phyloP scores from a whole-genome alignment of 2,113 vertebrate species.

The Ranitomeya variabilis region DNA sequence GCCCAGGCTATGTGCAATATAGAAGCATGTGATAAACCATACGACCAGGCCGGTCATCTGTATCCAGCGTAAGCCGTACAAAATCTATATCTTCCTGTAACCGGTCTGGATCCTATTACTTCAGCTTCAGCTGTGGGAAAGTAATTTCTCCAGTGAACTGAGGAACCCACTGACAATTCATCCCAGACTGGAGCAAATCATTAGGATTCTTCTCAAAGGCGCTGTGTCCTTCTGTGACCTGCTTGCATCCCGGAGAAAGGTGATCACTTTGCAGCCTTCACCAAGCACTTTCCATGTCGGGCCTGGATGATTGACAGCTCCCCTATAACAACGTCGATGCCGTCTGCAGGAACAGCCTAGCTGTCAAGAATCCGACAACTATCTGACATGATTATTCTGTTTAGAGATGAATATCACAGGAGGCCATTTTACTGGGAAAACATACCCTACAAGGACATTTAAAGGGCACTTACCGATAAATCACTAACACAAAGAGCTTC shows the following conservation, averaged over 20 bases:
- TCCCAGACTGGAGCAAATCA: constrained; percentile 33
- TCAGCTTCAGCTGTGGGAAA: background rate
- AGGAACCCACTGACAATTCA: constrained; percentile 8
- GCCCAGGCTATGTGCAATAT: background rate
- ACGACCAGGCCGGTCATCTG: background rate
- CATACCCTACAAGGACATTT: background rate
- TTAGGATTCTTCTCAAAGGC: constrained; percentile 56
- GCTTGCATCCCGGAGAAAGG: constrained; percentile 15
- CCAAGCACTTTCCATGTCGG: constrained; percentile 19
- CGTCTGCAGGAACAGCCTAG: constrained; percentile 1
- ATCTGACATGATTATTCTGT: constrained; percentile 31
- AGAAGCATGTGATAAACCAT: background rate
- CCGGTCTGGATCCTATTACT: background rate
- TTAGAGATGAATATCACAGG: constrained; percentile 2
- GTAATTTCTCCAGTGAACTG: background rate
- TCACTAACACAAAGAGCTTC: background rate
- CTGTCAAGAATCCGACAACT: constrained; percentile 7
- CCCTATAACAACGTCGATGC: constrained; percentile 18
- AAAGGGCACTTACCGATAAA: background rate
- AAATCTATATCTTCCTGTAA: background rate
- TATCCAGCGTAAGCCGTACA: background rate
- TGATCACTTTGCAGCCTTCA: constrained; percentile 25
- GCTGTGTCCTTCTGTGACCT: constrained; percentile 50
- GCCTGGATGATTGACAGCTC: constrained; percentile 31
- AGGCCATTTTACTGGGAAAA: constrained; percentile 14